A percentile compares a stretch with the other conserved stretches of the same genome.
Conservation (phyloP, 2,888 invertebrate species). For the Piscicola geometra region DNA sequence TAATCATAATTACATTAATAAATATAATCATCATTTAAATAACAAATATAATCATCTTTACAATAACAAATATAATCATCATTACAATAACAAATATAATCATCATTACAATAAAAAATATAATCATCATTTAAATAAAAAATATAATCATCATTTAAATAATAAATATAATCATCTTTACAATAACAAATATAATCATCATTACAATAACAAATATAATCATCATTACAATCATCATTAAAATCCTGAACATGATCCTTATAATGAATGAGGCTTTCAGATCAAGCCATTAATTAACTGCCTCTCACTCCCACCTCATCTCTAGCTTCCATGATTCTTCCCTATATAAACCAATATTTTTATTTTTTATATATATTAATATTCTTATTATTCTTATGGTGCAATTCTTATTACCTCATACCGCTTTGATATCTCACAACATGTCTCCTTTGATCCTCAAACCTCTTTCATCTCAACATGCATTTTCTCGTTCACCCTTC, state of each 20-base stretch:
- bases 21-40: conserved; percentile 7
- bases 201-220: conserved; percentile 35
- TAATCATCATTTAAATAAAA: conserved; percentile 20
- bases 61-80: not conserved
- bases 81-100: conserved; percentile 16
- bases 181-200: conserved; percentile 33
- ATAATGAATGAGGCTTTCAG: no score
- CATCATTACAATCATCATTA: conserved; percentile 33
- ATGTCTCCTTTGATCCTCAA: no score
- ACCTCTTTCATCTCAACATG: no score
- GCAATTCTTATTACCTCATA: no score
- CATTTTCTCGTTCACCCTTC: no score
- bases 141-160: conserved; percentile 8
- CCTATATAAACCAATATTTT: no score
- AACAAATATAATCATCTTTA: not conserved
- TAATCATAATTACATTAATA: not conserved
- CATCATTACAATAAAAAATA: conserved; percentile 18
- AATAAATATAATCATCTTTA: not conserved
- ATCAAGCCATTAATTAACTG: no score
- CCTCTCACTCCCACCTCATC: no score
- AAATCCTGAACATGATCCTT: not conserved
- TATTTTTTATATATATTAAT: no score
- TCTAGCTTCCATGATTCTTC: no score
- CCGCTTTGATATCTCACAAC: no score
- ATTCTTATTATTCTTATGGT: no score